Evolutionary conservation across 1,140 invertebrate species (phyloP), one percentile per base, ranked within the genome.

Genomic region (Amyelois transitella): DNA sequence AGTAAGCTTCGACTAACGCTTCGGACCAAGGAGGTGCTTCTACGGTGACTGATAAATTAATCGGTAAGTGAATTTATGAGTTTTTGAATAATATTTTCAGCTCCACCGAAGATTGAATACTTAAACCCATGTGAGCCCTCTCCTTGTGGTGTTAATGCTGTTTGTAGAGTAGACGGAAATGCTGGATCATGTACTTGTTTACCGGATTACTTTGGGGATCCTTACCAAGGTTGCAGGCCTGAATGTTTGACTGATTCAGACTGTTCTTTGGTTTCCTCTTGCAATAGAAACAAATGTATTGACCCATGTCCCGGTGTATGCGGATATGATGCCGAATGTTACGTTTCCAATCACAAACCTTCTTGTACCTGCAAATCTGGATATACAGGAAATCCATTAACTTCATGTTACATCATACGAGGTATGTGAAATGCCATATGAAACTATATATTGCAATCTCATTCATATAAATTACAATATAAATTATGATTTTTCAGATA

Each of bases 281-380:
- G 95, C 72, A 92, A 93, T 19, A 92, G 91, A 72, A 93, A 93
- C 60, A 95, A 94, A 87, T 97, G 96, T 81, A 88, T 89, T 52
- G 92, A 96, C 82, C 95, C 95, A 12, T 97, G 95, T 72, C 92
- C 92, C 12, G 94, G 93, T 65, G 91, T 92, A 43, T 96, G 95
- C 86, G 95, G 95, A n/a, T 78, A 89, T 1, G 94, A 96, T 81
- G 93, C 95, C 20, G 91, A 94, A 54, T 96, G 95, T 70, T 92
- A 91, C 62, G 94, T 95, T 0, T 90, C 94, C 14, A 94, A 94
- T 75, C 95, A 96, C 77, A 88, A 93, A 32, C 94, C 95, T 12
- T 90, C 91, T n/a, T 97, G 95, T 75, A 92, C 90, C 61, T 97
- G 95, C 74, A 83, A 89, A n/a, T 60, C 85, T 18, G 93, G 93